A percentile compares a stretch with the other conserved stretches of the same genome.
Conservation (phyloP, 2,888 invertebrate genomes). For the Polydrusus pterygomalis region DNA sequence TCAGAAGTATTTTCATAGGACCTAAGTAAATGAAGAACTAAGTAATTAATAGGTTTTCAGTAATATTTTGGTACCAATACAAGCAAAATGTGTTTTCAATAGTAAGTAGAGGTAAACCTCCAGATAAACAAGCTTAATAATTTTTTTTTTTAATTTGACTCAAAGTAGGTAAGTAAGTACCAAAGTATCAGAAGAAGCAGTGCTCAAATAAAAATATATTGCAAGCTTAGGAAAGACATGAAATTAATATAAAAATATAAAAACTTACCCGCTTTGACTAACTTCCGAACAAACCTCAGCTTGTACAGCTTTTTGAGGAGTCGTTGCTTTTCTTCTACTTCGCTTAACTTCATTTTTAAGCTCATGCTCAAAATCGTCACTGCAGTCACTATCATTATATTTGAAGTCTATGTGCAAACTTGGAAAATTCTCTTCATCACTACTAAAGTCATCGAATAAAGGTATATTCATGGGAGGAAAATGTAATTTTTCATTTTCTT, state of each 20-base stretch:
- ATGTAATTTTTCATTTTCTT: neutral
- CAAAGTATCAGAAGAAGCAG: too few relatives aligned
- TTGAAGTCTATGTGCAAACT: conserved; percentile 51
- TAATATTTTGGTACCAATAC: too few relatives aligned
- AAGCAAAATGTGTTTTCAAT: too few relatives aligned
- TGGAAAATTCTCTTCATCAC: conserved; percentile 60
- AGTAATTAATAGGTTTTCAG: too few relatives aligned
- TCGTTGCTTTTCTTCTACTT: conserved; percentile 66
- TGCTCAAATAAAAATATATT: too few relatives aligned
- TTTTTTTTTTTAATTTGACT: too few relatives aligned
- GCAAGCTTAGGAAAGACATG: too few relatives aligned
- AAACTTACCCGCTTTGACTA: conserved; percentile 59
- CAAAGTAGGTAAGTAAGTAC: too few relatives aligned
- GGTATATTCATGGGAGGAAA: neutral
- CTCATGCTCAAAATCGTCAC: conserved; percentile 55
- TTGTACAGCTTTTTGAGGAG: conserved; percentile 64
- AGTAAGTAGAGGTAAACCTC: too few relatives aligned
- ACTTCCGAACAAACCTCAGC: conserved; percentile 61
- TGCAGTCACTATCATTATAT: conserved; percentile 58
- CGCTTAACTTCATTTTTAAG: conserved; percentile 59
- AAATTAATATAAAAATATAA: neutral
- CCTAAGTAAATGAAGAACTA: conserved; percentile 30
- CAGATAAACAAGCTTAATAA: too few relatives aligned
- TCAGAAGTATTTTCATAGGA: conserved; percentile 16
- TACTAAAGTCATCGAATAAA: conserved; percentile 55